Conservation (phyloP, 1,140 invertebrate species). For the Galendromus occidentalis region DNA sequence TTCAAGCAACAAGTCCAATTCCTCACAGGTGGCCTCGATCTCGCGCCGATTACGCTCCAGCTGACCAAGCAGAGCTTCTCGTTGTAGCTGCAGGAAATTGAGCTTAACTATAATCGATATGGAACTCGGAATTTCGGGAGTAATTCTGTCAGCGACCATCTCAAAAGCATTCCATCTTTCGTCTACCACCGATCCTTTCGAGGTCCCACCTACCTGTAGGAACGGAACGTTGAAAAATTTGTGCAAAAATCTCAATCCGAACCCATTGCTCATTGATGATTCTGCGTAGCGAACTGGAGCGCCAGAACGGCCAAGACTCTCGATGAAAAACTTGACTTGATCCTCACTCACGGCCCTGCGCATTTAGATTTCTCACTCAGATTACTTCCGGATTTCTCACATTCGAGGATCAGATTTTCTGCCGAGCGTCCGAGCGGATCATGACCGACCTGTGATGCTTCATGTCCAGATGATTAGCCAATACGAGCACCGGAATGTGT, state of each 20-base stretch:
- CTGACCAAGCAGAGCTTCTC: conserved; percentile 62
- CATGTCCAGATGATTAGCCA: conserved; percentile 91
- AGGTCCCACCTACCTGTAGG: conserved; percentile 51
- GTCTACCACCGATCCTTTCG: conserved; percentile 38
- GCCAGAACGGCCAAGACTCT: conserved; percentile 33
- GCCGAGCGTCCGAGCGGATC: neutral
- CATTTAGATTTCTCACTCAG: too few species aligned
- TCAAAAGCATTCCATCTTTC: too few species aligned
- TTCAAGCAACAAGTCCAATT: conserved; percentile 58
- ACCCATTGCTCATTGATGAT: conserved; percentile 87
- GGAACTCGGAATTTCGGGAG: conserved; percentile 8
- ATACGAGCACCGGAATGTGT: conserved; percentile 69
- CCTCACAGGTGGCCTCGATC: conserved; percentile 53
- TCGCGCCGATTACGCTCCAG: conserved; percentile 69
- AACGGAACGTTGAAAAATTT: conserved; percentile 94
- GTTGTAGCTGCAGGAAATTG: conserved; percentile 21
- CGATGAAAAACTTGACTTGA: conserved; percentile 46
- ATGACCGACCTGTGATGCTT: conserved; percentile 48
- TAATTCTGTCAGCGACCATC: conserved; percentile 6
- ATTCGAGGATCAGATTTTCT: conserved; percentile 28
- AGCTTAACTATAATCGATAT: too few species aligned
- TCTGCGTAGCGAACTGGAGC: conserved; percentile 66
- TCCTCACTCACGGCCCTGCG: conserved; percentile 41
- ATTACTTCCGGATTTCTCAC: conserved; percentile 13
- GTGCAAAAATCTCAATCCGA: conserved; percentile 77